Base-by-base conservation (phyloP, 2,113 vertebrate genomes). In the Lophochroa leadbeateri region DNA sequence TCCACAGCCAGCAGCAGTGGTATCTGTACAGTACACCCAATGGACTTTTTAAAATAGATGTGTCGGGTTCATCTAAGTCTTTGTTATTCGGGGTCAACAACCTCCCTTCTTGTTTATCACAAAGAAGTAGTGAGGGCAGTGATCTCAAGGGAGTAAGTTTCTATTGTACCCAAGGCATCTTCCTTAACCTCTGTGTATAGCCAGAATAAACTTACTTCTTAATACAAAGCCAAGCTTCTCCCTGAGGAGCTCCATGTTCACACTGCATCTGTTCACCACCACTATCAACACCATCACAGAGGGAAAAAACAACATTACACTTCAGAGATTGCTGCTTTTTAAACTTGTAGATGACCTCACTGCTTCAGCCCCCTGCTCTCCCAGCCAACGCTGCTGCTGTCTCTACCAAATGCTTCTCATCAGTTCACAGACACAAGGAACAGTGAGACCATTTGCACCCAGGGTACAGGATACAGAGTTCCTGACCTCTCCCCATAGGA, bases 111-210 rank as follows among this genome's bases (percentile, higher is more conserved):
- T 71, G 44, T 92, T 94, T 82, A 91, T 79, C 8, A 69, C 47
- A 91, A 88, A 93, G 95, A 80, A 95, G 90, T 75, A 85, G 53
- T 43, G 67, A 92, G 72, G 44, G 57, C 46, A 95, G 58, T 17
- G 35, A 82, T 67, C 82, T 78, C 52, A 88, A 71, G 64, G 60
- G 55, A 68, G 6, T 47, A 46, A 67, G 50, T 57, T 92, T 90
- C 76, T 86, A 53, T 55, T 37, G 43, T 53, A 78, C 31, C 11
- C 23, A 21, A 90, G 31, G 43, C 37, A 70, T 39, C 49, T 47
- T 82, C 58, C 50, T 75, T 58, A 92, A 75, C 14, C 24, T 77
- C 31, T 58, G n/a, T 5, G n/a, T 31, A 65, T 1, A 13, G 39
- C 49, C 28, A 24, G 0, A 4, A 77, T 39, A 67, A 96, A 95